Conservation (phyloP, 1,140 invertebrate genomes). For the Atopsyche davidsoni region DNA sequence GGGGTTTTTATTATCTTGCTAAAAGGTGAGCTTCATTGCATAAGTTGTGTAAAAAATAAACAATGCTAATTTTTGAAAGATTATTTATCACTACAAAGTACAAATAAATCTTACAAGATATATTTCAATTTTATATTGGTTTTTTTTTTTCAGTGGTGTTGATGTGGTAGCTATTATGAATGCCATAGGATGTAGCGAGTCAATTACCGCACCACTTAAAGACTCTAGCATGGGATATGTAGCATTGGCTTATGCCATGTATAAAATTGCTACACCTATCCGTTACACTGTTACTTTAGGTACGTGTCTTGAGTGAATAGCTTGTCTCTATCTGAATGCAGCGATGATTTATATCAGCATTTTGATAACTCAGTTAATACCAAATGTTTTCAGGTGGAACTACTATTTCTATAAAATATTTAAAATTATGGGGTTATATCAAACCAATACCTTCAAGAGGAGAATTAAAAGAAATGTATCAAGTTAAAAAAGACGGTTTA, state of each 20-base stretch:
- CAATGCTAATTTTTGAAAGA: not conserved
- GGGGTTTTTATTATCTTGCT: constrained; percentile 78
- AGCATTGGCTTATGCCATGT: constrained; percentile 81
- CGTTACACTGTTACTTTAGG: constrained; percentile 86
- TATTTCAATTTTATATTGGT: constrained; percentile 21
- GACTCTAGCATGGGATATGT: constrained; percentile 79
- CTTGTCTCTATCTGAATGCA: no score
- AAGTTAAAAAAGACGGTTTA: constrained; percentile 50
- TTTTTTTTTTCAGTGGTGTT: constrained; percentile 67
- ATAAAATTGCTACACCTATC: constrained; percentile 85
- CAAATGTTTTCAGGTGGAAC: constrained; percentile 53
- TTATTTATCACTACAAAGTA: not conserved
- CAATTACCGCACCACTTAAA: constrained; percentile 64
- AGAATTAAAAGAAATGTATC: constrained; percentile 54
- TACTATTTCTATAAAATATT: constrained; percentile 62
- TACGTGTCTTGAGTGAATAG: constrained; percentile 49
- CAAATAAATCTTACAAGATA: not conserved
- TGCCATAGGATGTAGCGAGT: constrained; percentile 67
- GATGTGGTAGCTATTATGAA: constrained; percentile 77
- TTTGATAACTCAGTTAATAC: no score
- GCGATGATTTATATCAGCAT: no score
- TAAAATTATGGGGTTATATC: constrained; percentile 61
- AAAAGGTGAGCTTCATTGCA: constrained; percentile 59
- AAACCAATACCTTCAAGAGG: constrained; percentile 58
- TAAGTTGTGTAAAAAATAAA: constrained; percentile 1